Percentiles rank a stretch among this genome's conserved stretches.
phyloP scores from a whole-genome alignment of 2,113 vertebrate genomes.

The Phaethornis superciliosus region DNA sequence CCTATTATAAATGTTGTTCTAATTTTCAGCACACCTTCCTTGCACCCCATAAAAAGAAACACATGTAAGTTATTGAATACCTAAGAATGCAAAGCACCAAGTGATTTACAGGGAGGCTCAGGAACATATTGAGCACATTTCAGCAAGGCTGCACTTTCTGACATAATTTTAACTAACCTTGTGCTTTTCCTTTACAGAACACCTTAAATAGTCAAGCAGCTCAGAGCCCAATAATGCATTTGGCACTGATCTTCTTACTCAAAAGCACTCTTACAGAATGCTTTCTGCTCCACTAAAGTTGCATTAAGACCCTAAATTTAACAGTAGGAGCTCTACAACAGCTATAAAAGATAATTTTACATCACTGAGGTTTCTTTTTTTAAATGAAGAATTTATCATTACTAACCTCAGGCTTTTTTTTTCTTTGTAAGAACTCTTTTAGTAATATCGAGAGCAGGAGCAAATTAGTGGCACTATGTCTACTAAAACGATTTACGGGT shows the following conservation, averaged over 20 bases:
- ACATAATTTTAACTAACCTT: not conserved
- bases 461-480: not conserved
- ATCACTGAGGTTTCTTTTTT: not conserved
- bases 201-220: not conserved
- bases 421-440: not conserved
- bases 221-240: conserved; percentile 43
- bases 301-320: conserved; percentile 24
- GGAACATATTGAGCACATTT: not conserved
- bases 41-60: not conserved
- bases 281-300: not conserved
- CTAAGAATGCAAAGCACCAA: not conserved
- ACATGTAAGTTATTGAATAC: not conserved
- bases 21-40: not conserved
- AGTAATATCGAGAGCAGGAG: conserved; percentile 17
- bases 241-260: conserved; percentile 37
- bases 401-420: not conserved
- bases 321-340: not conserved
- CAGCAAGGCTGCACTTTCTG: not conserved
- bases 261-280: not conserved
- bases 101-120: not conserved
- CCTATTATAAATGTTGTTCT: not conserved
- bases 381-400: not conserved
- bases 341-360: conserved; percentile 3
- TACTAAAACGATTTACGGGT: not conserved
- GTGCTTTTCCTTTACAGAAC: not conserved